phyloP scores from a whole-genome alignment of 2,113 vertebrate genomes.

The Mionectes macconnelli region DNA sequence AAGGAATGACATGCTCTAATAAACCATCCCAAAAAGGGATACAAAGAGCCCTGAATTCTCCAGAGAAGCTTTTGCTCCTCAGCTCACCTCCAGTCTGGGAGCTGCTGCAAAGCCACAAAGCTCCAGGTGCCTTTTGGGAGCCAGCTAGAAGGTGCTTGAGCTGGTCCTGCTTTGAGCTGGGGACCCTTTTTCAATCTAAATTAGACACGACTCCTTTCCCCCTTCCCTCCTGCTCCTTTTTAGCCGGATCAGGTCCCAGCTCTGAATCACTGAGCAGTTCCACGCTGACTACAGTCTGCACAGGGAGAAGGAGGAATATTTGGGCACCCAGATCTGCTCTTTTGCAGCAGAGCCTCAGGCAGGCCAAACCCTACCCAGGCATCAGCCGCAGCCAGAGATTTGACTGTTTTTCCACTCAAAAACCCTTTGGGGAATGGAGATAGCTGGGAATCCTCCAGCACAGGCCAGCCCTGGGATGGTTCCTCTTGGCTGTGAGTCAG shows the following conservation, averaged over 20 bases:
- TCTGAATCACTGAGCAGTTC: background rate
- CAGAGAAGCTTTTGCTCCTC: background rate
- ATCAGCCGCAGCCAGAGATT: background rate
- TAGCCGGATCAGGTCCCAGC: background rate
- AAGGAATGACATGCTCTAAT: background rate
- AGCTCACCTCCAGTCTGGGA: background rate
- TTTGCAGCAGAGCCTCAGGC: background rate
- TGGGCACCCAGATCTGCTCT: background rate
- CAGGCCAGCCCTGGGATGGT: background rate
- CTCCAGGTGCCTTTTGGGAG: background rate
- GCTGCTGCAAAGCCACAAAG: background rate
- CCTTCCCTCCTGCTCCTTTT: background rate
- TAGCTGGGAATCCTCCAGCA: background rate
- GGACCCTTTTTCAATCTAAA: background rate
- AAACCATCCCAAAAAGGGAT: background rate
- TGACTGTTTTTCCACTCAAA: background rate
- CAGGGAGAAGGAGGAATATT: background rate
- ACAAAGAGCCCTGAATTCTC: background rate
- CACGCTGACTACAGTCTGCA: background rate
- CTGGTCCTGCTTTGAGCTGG: background rate
- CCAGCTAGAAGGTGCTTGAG: background rate
- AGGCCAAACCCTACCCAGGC: background rate
- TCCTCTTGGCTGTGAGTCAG: background rate
- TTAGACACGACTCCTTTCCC: rapidly evolving
- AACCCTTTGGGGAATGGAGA: background rate